Conservation (phyloP, 2,113 vertebrate genomes). For the Oryzias curvinotus region DNA sequence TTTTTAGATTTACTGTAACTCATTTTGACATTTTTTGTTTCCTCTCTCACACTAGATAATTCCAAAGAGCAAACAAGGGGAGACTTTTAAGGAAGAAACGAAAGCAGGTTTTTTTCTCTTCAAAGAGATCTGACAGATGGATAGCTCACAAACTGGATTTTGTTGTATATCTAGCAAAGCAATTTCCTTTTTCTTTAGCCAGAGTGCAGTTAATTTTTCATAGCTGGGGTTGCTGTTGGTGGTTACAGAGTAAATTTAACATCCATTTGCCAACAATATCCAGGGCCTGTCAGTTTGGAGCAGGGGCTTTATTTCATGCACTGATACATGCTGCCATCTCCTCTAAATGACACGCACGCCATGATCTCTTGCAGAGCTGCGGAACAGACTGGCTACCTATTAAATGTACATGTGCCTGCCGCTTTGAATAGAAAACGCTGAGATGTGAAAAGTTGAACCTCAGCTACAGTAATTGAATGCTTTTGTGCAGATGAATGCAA, state of each 20-base stretch:
- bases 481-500: slow-evolving; percentile 74
- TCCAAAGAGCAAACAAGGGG: slow-evolving; percentile 52
- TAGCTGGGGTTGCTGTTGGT: slow-evolving; percentile 60
- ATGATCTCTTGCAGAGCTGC: slow-evolving; percentile 59
- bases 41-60: slow-evolving; percentile 60
- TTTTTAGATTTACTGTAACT: slow-evolving; percentile 66
- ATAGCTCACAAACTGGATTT: slow-evolving; percentile 74
- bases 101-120: slow-evolving; percentile 58
- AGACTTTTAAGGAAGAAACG: slow-evolving; percentile 67
- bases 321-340: slow-evolving; percentile 77
- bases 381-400: slow-evolving; percentile 67
- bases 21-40: slow-evolving; percentile 75
- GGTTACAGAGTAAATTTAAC: slow-evolving; percentile 69
- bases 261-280: slow-evolving; percentile 75
- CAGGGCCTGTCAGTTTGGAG: slow-evolving; percentile 72
- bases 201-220: slow-evolving; percentile 76
- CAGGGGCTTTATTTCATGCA: slow-evolving; percentile 78
- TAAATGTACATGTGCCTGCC: slow-evolving; percentile 71
- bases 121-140: slow-evolving; percentile 72
- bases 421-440: slow-evolving; percentile 66
- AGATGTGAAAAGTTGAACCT: slow-evolving; percentile 67
- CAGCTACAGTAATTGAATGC: slow-evolving; percentile 71
- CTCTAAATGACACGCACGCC: slow-evolving; percentile 66
- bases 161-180: slow-evolving; percentile 70
- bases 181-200: slow-evolving; percentile 71